Evolutionary conservation across 1,140 invertebrate genomes (phyloP), one percentile per base, ranked within the genome.

Genomic region (Drosophila baimaii): DNA sequence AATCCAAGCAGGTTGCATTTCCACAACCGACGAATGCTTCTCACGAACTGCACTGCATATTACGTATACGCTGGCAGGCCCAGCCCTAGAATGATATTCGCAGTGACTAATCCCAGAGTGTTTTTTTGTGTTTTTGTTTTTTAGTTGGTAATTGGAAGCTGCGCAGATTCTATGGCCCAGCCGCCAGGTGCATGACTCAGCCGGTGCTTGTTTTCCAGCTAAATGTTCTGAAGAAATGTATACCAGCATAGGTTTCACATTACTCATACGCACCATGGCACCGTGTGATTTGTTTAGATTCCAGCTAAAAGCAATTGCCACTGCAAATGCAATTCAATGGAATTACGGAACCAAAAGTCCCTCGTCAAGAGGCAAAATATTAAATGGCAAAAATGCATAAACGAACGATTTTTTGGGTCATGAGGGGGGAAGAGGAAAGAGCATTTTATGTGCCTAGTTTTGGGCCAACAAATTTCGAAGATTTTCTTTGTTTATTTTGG

Each of bases 141-240:
- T 39, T 41, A 57, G 52, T 58, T 63, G 73, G 83, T 88, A 86
- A 86, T 86, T 88, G 79, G 83, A 88, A 79, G 79, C 82, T 86
- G 82, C 83, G 82, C 83, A 86, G 81, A 82, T 82, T 82, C 66
- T 77, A 73, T 49, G 71, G 80, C 37, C 74, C 56, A 41, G 12
- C 69, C 31, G 12, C 69, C 31, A 35, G 52, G 27, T 51, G 44
- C 10, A 58, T 76, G 73, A 76, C 31, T 76, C 71, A 76, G 58
- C 15, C 27, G 13, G 33, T 29, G 37, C 33, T 70, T 27, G 49
- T 49, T 56, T 77, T 61, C 66, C 72, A 55, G 43, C 31, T 25
- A 52, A 64, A 61, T 29, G 57, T 55, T 39, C 46, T 51, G 66
- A 66, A 66, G 73, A 86, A 88, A 77, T 68, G 41, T 70, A 57